These are phyloP conservation scores for Ips typographus DNA, from an alignment of 1,140 invertebrate species.

Conservation along the genomic window DNA sequence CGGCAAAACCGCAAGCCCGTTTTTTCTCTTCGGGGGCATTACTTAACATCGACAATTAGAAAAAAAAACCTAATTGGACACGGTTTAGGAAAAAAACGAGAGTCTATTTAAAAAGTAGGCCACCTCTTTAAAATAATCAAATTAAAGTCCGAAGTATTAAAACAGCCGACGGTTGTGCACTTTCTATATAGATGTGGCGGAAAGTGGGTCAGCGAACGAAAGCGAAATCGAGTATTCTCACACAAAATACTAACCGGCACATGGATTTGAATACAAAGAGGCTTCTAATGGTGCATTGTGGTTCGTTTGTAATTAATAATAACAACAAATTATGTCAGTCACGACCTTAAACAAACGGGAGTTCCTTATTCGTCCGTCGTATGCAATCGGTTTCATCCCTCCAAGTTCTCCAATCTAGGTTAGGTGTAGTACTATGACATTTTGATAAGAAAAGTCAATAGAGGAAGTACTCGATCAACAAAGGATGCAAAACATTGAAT, in stretches of 20 bases:
- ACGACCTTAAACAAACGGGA: too few relatives aligned
- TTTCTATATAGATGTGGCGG: conserved; percentile 48
- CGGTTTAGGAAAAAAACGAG: conserved; percentile 5
- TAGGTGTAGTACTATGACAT: too few relatives aligned
- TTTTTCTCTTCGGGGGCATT: conserved; percentile 8
- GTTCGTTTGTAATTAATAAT: conserved; percentile 25
- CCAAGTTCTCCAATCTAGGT: too few relatives aligned
- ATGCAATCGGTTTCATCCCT: too few relatives aligned
- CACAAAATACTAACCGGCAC: conserved; percentile 43
- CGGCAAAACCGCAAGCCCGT: not conserved
- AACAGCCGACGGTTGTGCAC: conserved; percentile 26
- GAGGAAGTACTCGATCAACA: too few relatives aligned
- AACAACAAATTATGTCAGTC: too few relatives aligned
- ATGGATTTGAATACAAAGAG: conserved; percentile 49
- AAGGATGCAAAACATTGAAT: too few relatives aligned
- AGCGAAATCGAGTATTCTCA: conserved; percentile 51
- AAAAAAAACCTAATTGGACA: conserved; percentile 15
- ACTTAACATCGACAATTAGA: not conserved
- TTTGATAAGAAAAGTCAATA: too few relatives aligned
- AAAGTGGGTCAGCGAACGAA: conserved; percentile 52
- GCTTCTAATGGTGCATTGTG: conserved; percentile 23
- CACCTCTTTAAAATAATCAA: conserved; percentile 31
- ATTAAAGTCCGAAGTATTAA: conserved; percentile 32
- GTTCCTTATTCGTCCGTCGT: too few relatives aligned
- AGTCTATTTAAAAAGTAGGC: conserved; percentile 23